Conservation (phyloP, 2,797 vertebrate genomes). For the Gadopsis marmoratus region DNA sequence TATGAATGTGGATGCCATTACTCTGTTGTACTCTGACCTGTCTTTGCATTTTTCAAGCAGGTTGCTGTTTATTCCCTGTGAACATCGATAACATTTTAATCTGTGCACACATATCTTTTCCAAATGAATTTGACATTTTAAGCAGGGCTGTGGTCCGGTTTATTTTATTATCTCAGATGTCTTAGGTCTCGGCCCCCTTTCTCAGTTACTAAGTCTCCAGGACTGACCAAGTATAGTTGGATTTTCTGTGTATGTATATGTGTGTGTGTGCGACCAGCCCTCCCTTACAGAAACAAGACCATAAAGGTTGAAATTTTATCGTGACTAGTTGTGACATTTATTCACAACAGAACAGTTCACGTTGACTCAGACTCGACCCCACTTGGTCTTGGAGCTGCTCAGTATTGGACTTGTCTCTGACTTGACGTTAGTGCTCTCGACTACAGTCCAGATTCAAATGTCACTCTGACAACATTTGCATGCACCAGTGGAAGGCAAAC, state of each 20-base stretch:
- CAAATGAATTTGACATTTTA: background rate
- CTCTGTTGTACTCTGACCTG: too few species aligned
- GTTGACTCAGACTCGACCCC: background rate
- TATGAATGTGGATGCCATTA: background rate
- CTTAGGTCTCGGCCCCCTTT: background rate
- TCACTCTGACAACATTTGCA: background rate
- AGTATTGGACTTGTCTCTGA: background rate
- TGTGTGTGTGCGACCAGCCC: background rate
- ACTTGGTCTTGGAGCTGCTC: background rate
- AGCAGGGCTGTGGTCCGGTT: background rate
- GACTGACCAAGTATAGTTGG: too few species aligned
- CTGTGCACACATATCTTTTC: too few species aligned
- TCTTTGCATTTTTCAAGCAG: too few species aligned
- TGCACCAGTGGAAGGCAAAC: background rate
- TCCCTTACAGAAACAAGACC: too few species aligned
- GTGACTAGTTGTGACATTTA: background rate
- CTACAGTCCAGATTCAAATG: background rate
- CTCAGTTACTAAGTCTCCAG: too few species aligned
- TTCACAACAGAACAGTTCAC: background rate
- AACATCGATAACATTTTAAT: background rate
- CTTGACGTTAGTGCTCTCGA: background rate
- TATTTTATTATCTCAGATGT: too few species aligned
- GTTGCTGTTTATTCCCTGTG: background rate
- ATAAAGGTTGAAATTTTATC: background rate
- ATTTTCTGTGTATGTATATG: background rate